A percentile compares a stretch with the other conserved stretches of the same genome.
phyloP scores from a whole-genome alignment of 2,113 vertebrate species.

The Carettochelys insculpta region DNA sequence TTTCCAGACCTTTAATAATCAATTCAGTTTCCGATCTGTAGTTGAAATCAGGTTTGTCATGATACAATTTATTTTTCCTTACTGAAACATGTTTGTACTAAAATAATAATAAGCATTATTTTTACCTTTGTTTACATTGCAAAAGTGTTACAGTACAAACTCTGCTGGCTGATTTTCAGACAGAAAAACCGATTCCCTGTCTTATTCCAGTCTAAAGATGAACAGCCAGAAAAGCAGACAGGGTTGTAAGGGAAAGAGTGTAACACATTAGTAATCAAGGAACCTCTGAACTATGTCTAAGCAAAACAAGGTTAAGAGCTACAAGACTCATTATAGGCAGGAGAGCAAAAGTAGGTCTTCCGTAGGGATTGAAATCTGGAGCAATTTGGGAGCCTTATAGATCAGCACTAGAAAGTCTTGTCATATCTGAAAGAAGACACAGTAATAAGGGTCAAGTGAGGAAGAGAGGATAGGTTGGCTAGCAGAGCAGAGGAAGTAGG shows the following conservation, averaged over 20 bases:
- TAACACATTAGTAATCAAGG: background rate
- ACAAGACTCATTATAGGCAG: background rate
- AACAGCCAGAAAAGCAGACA: background rate
- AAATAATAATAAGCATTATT: background rate
- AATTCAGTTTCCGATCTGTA: conserved; percentile 50
- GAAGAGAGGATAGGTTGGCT: background rate
- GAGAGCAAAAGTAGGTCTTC: background rate
- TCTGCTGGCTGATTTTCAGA: background rate
- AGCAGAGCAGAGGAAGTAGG: background rate
- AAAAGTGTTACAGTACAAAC: background rate
- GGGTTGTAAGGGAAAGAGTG: background rate
- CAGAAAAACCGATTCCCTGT: background rate
- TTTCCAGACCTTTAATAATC: conserved; percentile 55
- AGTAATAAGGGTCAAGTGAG: background rate
- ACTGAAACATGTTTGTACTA: conserved; percentile 13
- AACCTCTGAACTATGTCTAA: background rate
- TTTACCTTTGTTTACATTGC: background rate
- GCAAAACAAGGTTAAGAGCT: background rate
- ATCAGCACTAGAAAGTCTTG: background rate
- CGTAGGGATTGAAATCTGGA: background rate
- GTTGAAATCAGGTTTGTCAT: conserved; percentile 47
- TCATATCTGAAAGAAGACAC: accelerated
- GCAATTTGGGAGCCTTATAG: background rate
- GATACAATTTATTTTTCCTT: conserved; percentile 34
- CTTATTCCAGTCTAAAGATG: background rate